phyloP scores from a whole-genome alignment of 1,140 invertebrate species.

The Zaprionus ghesquierei region DNA sequence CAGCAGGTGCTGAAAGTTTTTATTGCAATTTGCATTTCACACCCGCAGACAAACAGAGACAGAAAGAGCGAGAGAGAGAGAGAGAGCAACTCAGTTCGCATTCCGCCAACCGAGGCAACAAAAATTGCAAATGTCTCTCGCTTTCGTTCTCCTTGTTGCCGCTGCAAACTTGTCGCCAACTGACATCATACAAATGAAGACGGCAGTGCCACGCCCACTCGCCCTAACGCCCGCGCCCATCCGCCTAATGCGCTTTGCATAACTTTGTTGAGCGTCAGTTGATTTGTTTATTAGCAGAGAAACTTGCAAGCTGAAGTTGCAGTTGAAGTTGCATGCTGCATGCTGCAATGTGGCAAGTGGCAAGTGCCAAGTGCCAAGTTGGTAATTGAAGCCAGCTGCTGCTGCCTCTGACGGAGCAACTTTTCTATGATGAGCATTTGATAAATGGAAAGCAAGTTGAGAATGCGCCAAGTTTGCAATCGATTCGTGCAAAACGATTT shows the following conservation, averaged over 20 bases:
- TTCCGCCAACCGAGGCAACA: slow-evolving; percentile 10
- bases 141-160: background rate
- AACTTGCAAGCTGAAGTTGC: background rate
- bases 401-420: background rate
- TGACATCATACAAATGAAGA: slow-evolving; percentile 70
- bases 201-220: background rate
- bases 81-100: background rate
- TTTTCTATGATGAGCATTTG: slow-evolving; percentile 40
- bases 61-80: background rate
- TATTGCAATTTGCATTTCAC: slow-evolving; percentile 29
- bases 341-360: background rate
- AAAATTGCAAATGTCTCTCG: background rate
- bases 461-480: slow-evolving; percentile 47
- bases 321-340: background rate
- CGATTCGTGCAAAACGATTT: slow-evolving; percentile 23
- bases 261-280: slow-evolving; percentile 52
- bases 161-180: slow-evolving; percentile 6
- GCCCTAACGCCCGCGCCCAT: background rate
- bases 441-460: slow-evolving; percentile 53
- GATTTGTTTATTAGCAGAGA: slow-evolving; percentile 44
- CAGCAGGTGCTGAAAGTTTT: background rate
- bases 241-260: slow-evolving; percentile 53
- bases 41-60: background rate
- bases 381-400: slow-evolving; percentile 21
- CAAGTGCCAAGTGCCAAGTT: slow-evolving; percentile 13